Evolutionary conservation across 2,113 vertebrate species (phyloP), one percentile per base, ranked within the genome.

Genomic region (Cebus imitator): DNA sequence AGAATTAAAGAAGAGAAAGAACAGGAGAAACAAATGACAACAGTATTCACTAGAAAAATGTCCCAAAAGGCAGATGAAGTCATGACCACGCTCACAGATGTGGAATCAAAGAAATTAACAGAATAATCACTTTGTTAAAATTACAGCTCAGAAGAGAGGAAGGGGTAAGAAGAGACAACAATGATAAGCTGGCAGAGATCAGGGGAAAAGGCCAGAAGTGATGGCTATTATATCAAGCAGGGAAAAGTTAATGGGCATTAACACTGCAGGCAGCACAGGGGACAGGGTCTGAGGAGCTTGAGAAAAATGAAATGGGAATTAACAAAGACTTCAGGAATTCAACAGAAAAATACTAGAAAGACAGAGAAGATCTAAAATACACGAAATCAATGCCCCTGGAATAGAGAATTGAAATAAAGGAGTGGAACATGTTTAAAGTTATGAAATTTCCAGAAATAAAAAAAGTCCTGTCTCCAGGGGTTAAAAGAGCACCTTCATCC

Each of bases 181-280:
- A 37, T 6, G 3, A 73, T 32, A 48, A 30, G 52, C 55, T 0
- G 3, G 72, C 8, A 20, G 32, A 16, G 8, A 21, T 61, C 35
- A n/a, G 7, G 35, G 5, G 35, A 2, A 35, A 43, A 43, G 14
- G 32, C 2, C 7, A 32, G 32, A 95, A 72, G 43, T 10, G 8
- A 9, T 8, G 20, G 43, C 27, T 75, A 2, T 12, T 7, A 14
- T 16, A 55, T 48, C 55, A 68, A 20, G 13, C 18, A 11, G 21
- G 16, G 23, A 48, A 20, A 37, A 6, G n/a, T 20, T 14, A 40
- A 35, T 23, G 43, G 82, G 27, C 14, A 0, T 10, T 11, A 40
- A 5, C n/a, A 27, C 0, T 5, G 2, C 35, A 30, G 18, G 14
- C 11, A 9, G 45, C 4, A 5, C 0, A 0, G 11, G 5, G 21